Conservation (phyloP, 2,888 invertebrate genomes). For the Drosophila phalerata region DNA sequence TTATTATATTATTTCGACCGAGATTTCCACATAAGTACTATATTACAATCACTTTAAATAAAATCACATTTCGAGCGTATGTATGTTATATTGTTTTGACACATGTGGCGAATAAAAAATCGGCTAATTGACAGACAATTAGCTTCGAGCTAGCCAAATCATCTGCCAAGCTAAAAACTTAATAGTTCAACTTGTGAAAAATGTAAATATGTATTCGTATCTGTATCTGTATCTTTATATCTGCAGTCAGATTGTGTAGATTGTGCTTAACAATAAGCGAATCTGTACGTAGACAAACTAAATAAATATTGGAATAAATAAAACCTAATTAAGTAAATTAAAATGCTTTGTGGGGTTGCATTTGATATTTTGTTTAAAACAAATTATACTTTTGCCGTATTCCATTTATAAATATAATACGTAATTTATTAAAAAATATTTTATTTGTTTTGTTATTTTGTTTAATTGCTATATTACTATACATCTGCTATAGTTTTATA, state of each 20-base stretch:
- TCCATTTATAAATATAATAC: too few species aligned
- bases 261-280: too few species aligned
- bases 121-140: slow-evolving; percentile 32
- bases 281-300: neutral
- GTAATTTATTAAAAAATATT: too few species aligned
- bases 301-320: too few species aligned
- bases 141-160: neutral
- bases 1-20: neutral
- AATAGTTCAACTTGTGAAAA: neutral
- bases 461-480: too few species aligned
- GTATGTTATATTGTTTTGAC: slow-evolving; percentile 3
- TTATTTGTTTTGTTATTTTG: too few species aligned
- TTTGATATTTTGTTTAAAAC: neutral
- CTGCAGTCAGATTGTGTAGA: neutral
- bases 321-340: too few species aligned
- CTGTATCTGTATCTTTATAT: neutral
- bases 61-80: slow-evolving; percentile 1
- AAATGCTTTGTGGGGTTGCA: too few species aligned
- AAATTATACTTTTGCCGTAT: too few species aligned
- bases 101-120: slow-evolving; percentile 5
- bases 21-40: neutral
- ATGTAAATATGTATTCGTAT: neutral
- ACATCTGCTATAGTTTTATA: too few species aligned
- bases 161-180: neutral
- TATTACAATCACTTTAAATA: slow-evolving; percentile 21